Evolutionary conservation across 92 coral and sea anemone genomes (phyloP), one percentile per base, ranked within the genome.

Genomic region (Metridium senile): DNA sequence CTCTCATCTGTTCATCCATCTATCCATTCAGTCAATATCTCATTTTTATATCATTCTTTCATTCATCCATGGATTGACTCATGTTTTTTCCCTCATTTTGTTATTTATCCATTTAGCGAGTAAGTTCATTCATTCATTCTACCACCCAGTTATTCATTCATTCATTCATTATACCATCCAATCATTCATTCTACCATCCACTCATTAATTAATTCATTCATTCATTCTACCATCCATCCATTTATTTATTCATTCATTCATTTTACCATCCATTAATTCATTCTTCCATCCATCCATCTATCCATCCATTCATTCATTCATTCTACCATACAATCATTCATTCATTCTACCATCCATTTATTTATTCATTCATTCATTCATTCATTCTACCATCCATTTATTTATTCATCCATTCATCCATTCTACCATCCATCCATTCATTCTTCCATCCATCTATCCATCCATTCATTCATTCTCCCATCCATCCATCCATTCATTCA

Each of bases 321-420:
- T 39, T 39, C 49, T 4, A 4, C 13, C 49, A 39, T 39, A 4
- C 49, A 39, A 4, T 13, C 49, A 39, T 39, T 13, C 6, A 39
- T 39, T 39, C 13, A 4, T 39, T 39, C 49, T 39, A 39, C 13
- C 49, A 39, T 39, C 13, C 49, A 39, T 13, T 39, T 13, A 39
- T 39, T 39, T 39, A 39, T 39, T 13, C 49, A 39, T 39, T 4
- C 13, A 39, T 39, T 39, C 13, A 39, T 31, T n/a, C 21, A n/a
- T 20, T 28, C 47, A 66, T 33, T 33, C 26, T 10, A 1, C 18
- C 72, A 66, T 33, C 21, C 46, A 19, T 18, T 45, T 19, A 45
- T 29, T 33, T 46, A 33, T 29, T 66, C 72, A 26, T 66, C 22
- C 65, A 17, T 59, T 59, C 65, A 17, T 59, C 0, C 74, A 34